Conservation (phyloP, 1,140 invertebrate genomes). For the Eubasilissa regina region DNA sequence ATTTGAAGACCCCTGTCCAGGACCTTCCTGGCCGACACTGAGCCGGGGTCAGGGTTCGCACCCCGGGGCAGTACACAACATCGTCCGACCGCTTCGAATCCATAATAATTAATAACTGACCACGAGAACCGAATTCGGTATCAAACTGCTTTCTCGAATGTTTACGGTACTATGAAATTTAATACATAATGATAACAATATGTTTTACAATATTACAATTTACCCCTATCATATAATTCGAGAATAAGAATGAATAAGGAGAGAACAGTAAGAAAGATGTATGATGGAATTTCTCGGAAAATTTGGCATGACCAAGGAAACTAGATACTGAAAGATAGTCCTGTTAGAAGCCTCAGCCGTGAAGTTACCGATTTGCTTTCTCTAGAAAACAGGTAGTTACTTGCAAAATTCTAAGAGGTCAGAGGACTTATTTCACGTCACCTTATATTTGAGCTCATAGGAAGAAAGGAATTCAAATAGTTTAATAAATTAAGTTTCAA, state of each 20-base stretch:
- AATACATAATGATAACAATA: neutral
- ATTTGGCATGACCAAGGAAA: no score
- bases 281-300: no score
- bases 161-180: conserved; percentile 7
- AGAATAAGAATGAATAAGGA: no score
- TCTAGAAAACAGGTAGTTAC: conserved; percentile 30
- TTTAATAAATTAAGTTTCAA: no score
- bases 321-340: no score
- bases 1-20: conserved; percentile 24
- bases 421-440: no score
- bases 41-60: conserved; percentile 51
- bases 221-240: no score
- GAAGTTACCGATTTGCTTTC: conserved; percentile 4
- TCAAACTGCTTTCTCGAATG: conserved; percentile 11
- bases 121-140: conserved; percentile 43
- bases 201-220: no score
- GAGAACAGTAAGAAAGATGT: no score
- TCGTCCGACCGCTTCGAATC: conserved; percentile 55
- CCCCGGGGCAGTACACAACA: conserved; percentile 49
- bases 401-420: conserved; percentile 7
- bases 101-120: conserved; percentile 60
- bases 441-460: no score
- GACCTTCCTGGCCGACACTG: neutral
- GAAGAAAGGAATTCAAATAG: no score
- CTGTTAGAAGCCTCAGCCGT: neutral